phyloP scores from a whole-genome alignment of 2,797 vertebrate genomes.

The Falco cherrug region DNA sequence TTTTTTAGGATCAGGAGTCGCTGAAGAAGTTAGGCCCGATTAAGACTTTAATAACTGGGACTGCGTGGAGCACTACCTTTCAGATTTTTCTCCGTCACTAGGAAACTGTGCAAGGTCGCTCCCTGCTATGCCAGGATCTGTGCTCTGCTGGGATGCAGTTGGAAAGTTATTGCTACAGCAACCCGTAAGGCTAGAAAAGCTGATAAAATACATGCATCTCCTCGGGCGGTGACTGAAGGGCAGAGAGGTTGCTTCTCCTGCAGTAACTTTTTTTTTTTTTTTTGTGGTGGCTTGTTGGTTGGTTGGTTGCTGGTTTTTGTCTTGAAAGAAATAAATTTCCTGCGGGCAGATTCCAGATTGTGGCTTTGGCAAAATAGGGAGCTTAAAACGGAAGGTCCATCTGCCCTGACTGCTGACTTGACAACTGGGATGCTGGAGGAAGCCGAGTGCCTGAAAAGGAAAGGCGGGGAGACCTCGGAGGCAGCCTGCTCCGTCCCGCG shows the following conservation, averaged over 20 bases:
- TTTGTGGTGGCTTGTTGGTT: background rate
- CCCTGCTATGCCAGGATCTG: background rate
- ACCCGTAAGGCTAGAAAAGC: background rate
- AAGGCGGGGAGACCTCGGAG: background rate
- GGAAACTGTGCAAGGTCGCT: background rate
- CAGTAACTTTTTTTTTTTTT: background rate
- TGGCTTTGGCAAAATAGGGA: background rate
- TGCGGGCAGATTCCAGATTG: background rate
- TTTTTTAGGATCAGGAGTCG: background rate
- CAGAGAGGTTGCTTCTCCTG: background rate
- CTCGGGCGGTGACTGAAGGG: background rate
- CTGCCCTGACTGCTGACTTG: background rate
- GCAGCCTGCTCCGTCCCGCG: rapidly evolving
- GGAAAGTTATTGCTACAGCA: background rate
- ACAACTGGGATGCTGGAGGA: background rate
- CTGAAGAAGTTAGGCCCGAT: background rate
- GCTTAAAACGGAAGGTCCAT: background rate
- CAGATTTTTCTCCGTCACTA: background rate
- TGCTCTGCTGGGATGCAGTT: background rate
- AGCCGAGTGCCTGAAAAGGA: background rate
- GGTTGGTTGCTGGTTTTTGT: background rate
- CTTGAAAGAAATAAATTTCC: background rate
- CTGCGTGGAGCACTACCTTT: background rate
- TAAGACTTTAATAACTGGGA: background rate
- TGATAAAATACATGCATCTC: background rate